Conservation (phyloP, 2,113 vertebrate genomes). For the Delphinus delphis region DNA sequence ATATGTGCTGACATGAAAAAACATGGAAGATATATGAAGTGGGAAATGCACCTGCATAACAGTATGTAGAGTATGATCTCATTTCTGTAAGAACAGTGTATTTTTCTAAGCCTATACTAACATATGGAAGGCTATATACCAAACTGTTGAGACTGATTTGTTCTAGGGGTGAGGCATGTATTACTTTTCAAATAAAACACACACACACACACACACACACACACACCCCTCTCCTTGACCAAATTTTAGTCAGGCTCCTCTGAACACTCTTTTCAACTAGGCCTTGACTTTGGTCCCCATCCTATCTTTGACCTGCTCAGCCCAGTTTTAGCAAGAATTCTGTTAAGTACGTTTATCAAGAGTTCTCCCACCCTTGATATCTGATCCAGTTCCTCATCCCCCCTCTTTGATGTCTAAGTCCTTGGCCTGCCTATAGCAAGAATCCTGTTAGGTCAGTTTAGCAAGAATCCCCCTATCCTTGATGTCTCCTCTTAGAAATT, state of each 20-base stretch:
- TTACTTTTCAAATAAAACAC: neutral
- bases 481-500: neutral
- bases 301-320: neutral
- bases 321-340: neutral
- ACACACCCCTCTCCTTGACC: neutral
- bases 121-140: neutral
- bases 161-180: neutral
- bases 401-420: neutral
- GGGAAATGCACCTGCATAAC: neutral
- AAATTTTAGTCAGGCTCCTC: neutral
- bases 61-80: neutral
- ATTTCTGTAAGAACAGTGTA: neutral
- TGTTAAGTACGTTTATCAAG: neutral
- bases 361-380: neutral
- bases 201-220: no score
- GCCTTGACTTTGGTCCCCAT: neutral
- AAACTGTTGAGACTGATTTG: neutral
- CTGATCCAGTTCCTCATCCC: neutral
- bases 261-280: neutral
- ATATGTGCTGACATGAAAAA: neutral
- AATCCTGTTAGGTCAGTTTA: neutral
- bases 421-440: neutral
- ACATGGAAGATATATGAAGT: neutral
- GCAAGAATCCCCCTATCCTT: neutral
- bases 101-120: constrained; percentile 35